Base-by-base conservation (phyloP, 2,797 vertebrate species). In the Crenichthys baileyi region DNA sequence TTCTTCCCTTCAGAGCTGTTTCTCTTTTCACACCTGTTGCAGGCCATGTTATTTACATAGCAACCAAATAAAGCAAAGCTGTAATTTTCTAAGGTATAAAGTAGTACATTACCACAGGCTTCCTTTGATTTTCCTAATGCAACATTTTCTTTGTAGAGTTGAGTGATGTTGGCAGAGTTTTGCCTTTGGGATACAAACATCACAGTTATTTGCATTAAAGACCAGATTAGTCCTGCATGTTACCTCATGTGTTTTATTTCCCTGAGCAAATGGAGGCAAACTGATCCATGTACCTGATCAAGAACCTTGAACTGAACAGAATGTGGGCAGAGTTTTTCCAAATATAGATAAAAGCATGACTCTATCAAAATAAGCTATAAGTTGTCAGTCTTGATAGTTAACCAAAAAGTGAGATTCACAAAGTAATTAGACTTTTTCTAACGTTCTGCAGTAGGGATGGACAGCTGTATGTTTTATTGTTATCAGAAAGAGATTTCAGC, bases 201-300 rank as follows among this genome's bases (percentile, higher is more conserved):
- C 1, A 7, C 0, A 8, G 29, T 50, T 63, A 58, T 82, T 80
- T 87, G 72, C 72, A 60, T 20, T 53, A 58, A 60, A 63, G 56
- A 74, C 39, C 72, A 48, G 12, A 78, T 78, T 7, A 65, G 20
- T 51, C 31, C 29, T 70, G 71, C 83, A 71, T 79, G 82, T 76
- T 67, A 58, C 51, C 26, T 80, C 78, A 73, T 67, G 80, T 15
- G 56, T 56, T n/a, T 48, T 9, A 50, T 76, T 50, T 44, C 5
- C 55, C 5, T 18, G 7, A 6, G 20, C 36, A 41, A 46, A 48
- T 9, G 7, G 39, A 53, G n/a, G 6, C 5, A 18, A n/a, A 15
- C 16, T 65, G 7, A 65, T 65, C 18, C 13, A 15, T 13, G 16
- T 15, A 4, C 13, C 31, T 20, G 31, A 9, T 11, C 18, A 36